Evolutionary conservation across 2,797 vertebrate species (phyloP), one percentile per base, ranked within the genome.

Genomic region (Oreortyx pictus): DNA sequence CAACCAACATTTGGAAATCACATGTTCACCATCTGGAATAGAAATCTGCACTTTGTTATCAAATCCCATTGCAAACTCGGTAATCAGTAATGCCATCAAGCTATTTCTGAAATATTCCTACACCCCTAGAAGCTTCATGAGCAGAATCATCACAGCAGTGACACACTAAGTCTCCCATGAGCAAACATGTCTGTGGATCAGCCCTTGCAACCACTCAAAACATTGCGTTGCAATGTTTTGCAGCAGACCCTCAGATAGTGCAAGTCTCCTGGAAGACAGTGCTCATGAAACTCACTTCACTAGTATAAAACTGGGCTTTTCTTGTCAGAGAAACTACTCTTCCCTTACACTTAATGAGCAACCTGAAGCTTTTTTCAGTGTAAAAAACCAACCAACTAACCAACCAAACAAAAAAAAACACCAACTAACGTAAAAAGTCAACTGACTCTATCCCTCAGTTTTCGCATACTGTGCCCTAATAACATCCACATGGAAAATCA

Each of bases 401-500:
- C 13, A 41, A 14, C 39, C 39, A 41, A 52, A 52, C 52, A 39
- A 25, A 27, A 83, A 72, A 15, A 8, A 6, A 82, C 66, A 13
- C 8, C 50, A 68, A 76, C 44, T 64, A 52, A 56, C 7, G 3
- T 19, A n/a, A 56, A 56, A 57, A 37, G 33, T 11, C 0, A 0
- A 83, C 37, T 65, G 73, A 31, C 41, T 74, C 70, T 47, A 18
- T 8, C 16, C 50, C 8, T 83, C 2, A 1, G 20, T 71, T 78
- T 89, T 83, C 82, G 90, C 59, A 37, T 56, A 62, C 24, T 86
- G 78, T 88, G 49, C 18, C 27, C 20, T 90, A 84, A 91, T 56
- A 60, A 22, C 71, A 84, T 66, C 83, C 88, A 94, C 89, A 82
- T 82, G 80, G 62, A 82, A 95, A 92, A 90, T 56, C 77, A 75